Base-by-base conservation (phyloP, 2,888 invertebrate species). In the Taphrorychus bicolor region DNA sequence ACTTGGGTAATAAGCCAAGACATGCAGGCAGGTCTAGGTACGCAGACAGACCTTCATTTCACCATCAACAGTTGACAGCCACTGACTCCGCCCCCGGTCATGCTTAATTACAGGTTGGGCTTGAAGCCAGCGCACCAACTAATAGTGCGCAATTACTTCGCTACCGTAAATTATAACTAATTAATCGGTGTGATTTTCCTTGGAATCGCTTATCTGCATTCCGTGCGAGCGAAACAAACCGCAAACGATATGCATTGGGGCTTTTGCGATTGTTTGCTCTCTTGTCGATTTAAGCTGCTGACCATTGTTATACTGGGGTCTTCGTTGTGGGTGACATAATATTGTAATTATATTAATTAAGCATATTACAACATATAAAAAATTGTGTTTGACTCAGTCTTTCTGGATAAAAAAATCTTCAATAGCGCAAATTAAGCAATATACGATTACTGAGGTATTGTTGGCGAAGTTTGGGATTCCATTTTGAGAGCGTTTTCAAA, bases 71-170 rank as follows among this genome's bases (percentile, higher is more conserved):
- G 45, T 17, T 16, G 45, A 45, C 45, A 45, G 45, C 11, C 18
- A 5, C 2, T 52, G 66, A 65, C 74, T 72, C 79, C 81, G 76
- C 80, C 81, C 73, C 73, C 77, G 78, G 80, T 79, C 80, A 79
- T 80, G 77, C 77, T 75, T 81, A 81, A 81, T 81, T 81, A 80
- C 76, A 79, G 76, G 79, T 80, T 80, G 73, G 69, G 73, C 67
- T 70, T 69, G 56, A 69, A 70, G 71, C 66, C 71, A 71, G 72
- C 73, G 71, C 72, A 75, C 73, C 76, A 74, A 75, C 76, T 79
- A 79, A 79, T 79, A 75, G 78, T 74, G 73, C 74, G 76, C 79
- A 81, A 80, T 81, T 79, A 80, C 75, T 23, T 32, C 14, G 80
- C 81, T 80, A 80, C 80, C 73, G 80, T 77, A 77, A 76, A 75